Conservation (phyloP, 2,113 vertebrate genomes). For the Ctenodactylus gundi region DNA sequence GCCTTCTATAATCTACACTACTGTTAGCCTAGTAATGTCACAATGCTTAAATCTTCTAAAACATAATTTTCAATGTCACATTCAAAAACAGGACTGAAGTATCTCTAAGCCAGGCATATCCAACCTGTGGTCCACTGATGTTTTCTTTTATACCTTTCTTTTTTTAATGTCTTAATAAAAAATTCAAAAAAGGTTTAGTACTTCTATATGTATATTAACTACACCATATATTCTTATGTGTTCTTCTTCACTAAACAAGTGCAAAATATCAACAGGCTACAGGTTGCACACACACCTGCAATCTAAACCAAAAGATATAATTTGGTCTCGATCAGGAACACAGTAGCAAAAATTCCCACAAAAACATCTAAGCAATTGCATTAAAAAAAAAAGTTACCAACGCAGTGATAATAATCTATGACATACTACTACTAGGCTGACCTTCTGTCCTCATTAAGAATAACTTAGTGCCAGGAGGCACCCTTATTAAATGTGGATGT, state of each 20-base stretch:
- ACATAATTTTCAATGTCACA: neutral
- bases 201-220: no score
- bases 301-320: slow-evolving; percentile 35
- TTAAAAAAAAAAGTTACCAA: neutral
- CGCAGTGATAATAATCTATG: neutral
- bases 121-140: no score
- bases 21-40: neutral
- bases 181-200: no score
- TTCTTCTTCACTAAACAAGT: no score
- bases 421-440: neutral
- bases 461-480: neutral
- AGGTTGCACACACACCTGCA: no score
- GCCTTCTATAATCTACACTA: neutral
- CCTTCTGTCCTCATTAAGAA: neutral
- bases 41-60: slow-evolving; percentile 5
- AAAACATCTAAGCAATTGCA: slow-evolving; percentile 2
- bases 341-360: slow-evolving; percentile 17
- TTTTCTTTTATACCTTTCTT: no score
- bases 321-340: neutral
- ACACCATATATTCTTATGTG: no score
- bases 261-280: no score
- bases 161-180: no score
- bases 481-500: slow-evolving; percentile 10
- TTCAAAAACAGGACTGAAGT: slow-evolving; percentile 23
- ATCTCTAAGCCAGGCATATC: no score